Percentiles rank a stretch among this genome's conserved stretches.
phyloP scores from a whole-genome alignment of 2,113 vertebrate genomes.

The Dasypus novemcinctus region DNA sequence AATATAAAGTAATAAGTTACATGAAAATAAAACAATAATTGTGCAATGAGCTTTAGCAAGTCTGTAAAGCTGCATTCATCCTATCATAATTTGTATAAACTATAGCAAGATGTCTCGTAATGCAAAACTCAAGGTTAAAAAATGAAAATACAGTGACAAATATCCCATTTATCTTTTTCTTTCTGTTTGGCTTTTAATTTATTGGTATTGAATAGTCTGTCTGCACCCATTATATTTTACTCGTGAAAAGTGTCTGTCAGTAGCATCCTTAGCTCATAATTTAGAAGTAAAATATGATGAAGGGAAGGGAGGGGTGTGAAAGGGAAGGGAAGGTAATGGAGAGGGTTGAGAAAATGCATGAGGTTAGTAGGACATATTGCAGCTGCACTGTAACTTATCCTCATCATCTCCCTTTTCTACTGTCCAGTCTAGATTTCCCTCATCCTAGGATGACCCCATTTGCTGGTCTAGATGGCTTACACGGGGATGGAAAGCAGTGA shows the following conservation, averaged over 20 bases:
- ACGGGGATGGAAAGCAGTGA: background rate
- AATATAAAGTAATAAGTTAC: background rate
- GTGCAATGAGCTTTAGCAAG: background rate
- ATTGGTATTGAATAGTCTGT: background rate
- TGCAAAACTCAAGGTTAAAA: background rate
- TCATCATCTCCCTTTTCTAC: background rate
- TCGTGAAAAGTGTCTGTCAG: background rate
- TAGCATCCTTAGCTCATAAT: background rate
- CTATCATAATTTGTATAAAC: background rate
- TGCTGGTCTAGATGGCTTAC: background rate
- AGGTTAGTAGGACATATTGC: background rate
- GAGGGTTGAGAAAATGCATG: background rate
- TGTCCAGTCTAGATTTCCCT: background rate
- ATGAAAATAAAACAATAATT: background rate
- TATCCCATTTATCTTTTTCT: background rate
- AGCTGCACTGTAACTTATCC: too few relatives aligned
- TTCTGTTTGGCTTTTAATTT: background rate
- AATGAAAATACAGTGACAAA: background rate
- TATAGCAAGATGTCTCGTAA: background rate
- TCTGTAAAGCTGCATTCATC: background rate
- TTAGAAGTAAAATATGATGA: background rate
- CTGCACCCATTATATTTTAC: background rate
- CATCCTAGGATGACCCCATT: background rate
- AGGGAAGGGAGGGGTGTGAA: background rate
- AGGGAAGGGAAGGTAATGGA: background rate